Evolutionary conservation across 53 echinoderm and acorn worm species (phyloP), one percentile per base, ranked within the genome.

Genomic region (Patiria pectinifera): DNA sequence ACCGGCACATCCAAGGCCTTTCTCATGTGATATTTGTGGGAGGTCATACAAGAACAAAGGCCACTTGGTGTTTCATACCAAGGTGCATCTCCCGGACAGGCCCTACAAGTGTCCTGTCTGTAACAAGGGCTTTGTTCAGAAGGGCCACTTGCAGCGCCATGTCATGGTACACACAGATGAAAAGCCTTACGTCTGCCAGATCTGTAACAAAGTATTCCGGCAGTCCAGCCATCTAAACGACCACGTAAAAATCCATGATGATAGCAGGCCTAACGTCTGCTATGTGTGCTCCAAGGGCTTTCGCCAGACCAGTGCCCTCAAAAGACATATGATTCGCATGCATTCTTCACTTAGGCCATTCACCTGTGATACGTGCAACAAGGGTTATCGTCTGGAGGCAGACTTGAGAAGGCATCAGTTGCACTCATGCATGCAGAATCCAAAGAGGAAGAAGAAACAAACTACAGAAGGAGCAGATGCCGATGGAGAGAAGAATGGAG

Each of bases 231-330:
- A 90, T 48, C 69, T 90, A 45, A 90, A 90, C 47, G 90, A 92
- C 58, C 94, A 94, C 76, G n/a, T 13, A n/a, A 82, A 70, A 58
- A 84, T 88, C 66, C 94, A 94, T 62, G 83, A 69, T 1, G 82
- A 92, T 43, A 48, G 87, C 22, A 71, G 90, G 61, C 94, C 87
- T 10, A 82, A 83, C n/a, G 77, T 83, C 9, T 94, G 94, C 78
- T 43, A 87, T 49, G 87, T 92, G 78, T 94, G 94, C 61, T 6
- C 43, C 12, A 94, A 92, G 61, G 78, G 87, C 23, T 94, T 94
- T 59, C 48, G 92, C 44, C 82, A 92, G 71, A 92, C 88, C 22
- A 69, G 92, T 0, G 92, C 92, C 79, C 92, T 94, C 59, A 85
- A 85, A 6, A 59, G 84, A 10, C 94, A 94, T 59, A 72, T 84